Evolutionary conservation across 2,797 vertebrate species (phyloP), one percentile per base, ranked within the genome.

Genomic region (Carduelis carduelis): DNA sequence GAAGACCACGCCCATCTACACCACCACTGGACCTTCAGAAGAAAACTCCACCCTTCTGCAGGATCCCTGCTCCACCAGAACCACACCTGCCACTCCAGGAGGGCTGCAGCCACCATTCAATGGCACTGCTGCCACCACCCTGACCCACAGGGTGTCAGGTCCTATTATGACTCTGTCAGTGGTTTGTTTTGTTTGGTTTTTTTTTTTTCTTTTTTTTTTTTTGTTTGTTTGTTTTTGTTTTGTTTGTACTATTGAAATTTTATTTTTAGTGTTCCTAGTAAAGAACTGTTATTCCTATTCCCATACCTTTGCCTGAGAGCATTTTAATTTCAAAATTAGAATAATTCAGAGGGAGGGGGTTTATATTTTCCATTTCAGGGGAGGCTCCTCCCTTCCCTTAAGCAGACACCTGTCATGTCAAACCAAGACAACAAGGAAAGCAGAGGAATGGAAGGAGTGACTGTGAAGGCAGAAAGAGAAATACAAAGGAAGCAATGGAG

Each of bases 71-170:
- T 37, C 24, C 16, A 8, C 3, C 24, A 37, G 5, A 59, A 3
- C 24, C 16, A 27, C 34, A 59, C 0, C 34, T 27, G 34, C 0
- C 34, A 12, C 24, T 37, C 3, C 56, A 37, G 34, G 34, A 37
- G 56, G 8, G 1, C 4, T 57, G 56, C 34, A 59, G 24, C 34
- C 16, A 37, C 34, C 15, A 24, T 56, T 1, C 55, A 26, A 6
- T 1, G 2, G 15, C 11, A 18, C 34, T 27, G 34, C 7, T 37
- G 1, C 24, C 56, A 26, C 0, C 16, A 18, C 11, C 23, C 16
- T 35, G 34, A 34, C n/a, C 24, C 1, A 59, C 16, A 59, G 34
- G 7, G 16, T 37, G 24, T 12, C 34, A 2, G 34, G 16, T 37
- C 7, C 2, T 37, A 27, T 59, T 57, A 11, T 35, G 23, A 35